phyloP scores from a whole-genome alignment of 2,113 vertebrate species.

The Thymallus thymallus region DNA sequence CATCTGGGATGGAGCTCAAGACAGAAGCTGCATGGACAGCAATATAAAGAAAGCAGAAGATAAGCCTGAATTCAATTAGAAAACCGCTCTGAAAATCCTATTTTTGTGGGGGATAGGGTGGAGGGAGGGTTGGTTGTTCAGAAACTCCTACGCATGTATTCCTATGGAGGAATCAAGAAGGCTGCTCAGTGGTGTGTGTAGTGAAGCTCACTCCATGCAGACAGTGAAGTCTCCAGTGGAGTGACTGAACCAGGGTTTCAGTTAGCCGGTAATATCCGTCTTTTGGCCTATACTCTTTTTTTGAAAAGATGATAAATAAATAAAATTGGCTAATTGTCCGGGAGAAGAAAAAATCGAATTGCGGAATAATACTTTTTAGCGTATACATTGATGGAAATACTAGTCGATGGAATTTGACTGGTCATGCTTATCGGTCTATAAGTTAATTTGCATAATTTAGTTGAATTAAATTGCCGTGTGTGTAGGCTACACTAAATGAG shows the following conservation, averaged over 20 bases:
- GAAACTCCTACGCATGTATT: slow-evolving; percentile 42
- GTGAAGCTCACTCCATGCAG: too few species aligned
- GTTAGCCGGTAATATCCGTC: not conserved
- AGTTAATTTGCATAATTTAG: too few species aligned
- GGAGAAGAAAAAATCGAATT: too few species aligned
- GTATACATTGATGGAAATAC: too few species aligned
- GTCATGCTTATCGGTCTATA: too few species aligned
- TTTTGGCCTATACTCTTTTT: too few species aligned
- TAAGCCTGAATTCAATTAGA: slow-evolving; percentile 42
- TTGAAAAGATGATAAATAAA: too few species aligned
- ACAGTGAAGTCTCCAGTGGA: slow-evolving; percentile 52
- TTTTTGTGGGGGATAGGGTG: slow-evolving; percentile 36
- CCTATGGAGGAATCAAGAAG: slow-evolving; percentile 49
- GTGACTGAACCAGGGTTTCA: slow-evolving; percentile 3
- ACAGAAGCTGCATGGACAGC: slow-evolving; percentile 28
- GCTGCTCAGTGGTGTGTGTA: slow-evolving; percentile 55
- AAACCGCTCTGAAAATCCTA: slow-evolving; percentile 45
- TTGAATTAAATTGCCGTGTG: too few species aligned
- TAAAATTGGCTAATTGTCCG: not conserved
- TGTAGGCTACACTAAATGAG: too few species aligned
- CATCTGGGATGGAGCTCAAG: slow-evolving; percentile 2
- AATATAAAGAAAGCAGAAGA: slow-evolving; percentile 29
- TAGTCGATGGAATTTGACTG: too few species aligned
- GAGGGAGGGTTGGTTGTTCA: slow-evolving; percentile 30
- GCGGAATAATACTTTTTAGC: too few species aligned